Percentiles rank a stretch among this genome's conserved stretches.
Evolutionary conservation across 2,888 invertebrate genomes (phyloP).

Genomic region (Melieria picta): DNA sequence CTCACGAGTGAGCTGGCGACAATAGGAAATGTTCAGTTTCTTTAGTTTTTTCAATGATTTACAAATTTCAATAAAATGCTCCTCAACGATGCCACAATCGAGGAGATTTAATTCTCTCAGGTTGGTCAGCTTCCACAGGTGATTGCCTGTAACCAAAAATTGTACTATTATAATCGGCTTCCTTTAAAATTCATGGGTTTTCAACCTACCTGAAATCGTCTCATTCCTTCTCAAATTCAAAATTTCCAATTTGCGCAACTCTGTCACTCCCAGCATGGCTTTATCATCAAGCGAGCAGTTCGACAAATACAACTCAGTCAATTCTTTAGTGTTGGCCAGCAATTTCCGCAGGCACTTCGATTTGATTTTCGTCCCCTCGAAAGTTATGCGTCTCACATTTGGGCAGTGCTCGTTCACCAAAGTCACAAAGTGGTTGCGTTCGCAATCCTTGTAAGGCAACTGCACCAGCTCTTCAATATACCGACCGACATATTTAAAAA

Average conservation of each 20-base stretch:
- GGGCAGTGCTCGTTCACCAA: constrained; percentile 21
- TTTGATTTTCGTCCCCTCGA: constrained; percentile 25
- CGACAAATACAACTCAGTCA: constrained; percentile 19
- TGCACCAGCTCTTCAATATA: constrained; percentile 9
- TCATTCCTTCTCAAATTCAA: constrained; percentile 20
- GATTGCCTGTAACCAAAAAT: constrained; percentile 4
- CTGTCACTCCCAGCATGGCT: constrained; percentile 23
- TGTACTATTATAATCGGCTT: too few relatives aligned
- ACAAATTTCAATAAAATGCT: constrained; percentile 21
- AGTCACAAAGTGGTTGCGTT: constrained; percentile 22
- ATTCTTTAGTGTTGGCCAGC: constrained; percentile 17
- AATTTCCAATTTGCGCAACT: constrained; percentile 16
- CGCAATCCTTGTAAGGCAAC: constrained; percentile 16
- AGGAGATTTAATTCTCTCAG: constrained; percentile 20
- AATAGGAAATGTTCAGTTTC: constrained; percentile 19
- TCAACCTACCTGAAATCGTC: constrained; percentile 12
- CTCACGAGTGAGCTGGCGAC: constrained; percentile 13
- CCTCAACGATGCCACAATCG: constrained; percentile 21
- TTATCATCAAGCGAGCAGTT: constrained; percentile 27
- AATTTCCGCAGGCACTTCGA: constrained; percentile 21
- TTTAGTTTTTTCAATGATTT: constrained; percentile 20
- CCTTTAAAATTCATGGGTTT: too few relatives aligned
- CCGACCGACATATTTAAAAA: constrained; percentile 18
- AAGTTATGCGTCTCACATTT: constrained; percentile 18
- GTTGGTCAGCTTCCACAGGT: constrained; percentile 12